Evolutionary conservation across 2,113 vertebrate species (phyloP), one percentile per base, ranked within the genome.

Genomic region (Zosterops borbonicus): DNA sequence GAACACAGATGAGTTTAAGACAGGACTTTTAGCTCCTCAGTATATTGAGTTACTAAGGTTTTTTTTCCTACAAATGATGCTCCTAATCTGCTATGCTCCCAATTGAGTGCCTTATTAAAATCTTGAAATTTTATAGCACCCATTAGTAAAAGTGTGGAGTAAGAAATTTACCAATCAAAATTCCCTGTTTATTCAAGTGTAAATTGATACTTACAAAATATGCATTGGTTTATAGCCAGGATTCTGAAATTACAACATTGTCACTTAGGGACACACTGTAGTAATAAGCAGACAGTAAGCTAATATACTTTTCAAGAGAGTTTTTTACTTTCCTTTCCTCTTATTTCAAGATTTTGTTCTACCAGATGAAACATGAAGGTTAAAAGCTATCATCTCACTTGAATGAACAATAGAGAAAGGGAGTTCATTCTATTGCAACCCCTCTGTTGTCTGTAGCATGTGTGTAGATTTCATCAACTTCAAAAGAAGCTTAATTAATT

Each of bases 141-240:
- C 56, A 58, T 96, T 97, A 93, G 95, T 95, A 97, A 95, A 89
- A 96, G 93, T 46, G n/a, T 46, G 62, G 78, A 95, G 77, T 91
- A 97, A 96, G 87, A 97, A 96, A 96, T 97, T 94, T 94, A 71
- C 87, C 65, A 94, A 25, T 85, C 84, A 80, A 63, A 97, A 95
- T 90, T 92, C 67, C 56, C 58, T 95, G 17, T 96, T 96, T 94
- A 88, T 74, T 96, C 80, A 92, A 46, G 93, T 84, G 73, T 81
- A 97, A 97, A 96, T 88, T 95, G 84, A 95, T 97, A 74, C 96
- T 97, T 97, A 70, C 22, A 71, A 88, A 95, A 87, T 89, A 94
- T 47, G 80, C 14, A 21, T 90, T 89, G 44, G 83, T 95, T 96
- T 85, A 86, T n/a, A 95, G 80, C 75, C 58, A 89, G 65, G 86